A percentile compares a stretch with the other conserved stretches of the same genome.
Conservation (phyloP, 2,113 vertebrate species). For the Australoheros scitulus region DNA sequence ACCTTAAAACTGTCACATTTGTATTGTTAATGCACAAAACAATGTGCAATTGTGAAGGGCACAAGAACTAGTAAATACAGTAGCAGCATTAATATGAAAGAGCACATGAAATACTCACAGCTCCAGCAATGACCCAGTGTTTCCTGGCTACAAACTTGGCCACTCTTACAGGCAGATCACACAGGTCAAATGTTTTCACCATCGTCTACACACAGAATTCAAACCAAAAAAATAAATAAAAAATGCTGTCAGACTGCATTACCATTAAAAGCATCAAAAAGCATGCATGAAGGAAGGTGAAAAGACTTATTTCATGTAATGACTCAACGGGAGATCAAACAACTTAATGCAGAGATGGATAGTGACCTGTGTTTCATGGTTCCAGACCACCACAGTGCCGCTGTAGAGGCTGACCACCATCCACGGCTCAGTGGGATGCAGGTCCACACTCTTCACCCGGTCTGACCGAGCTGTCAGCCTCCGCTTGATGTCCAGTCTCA, state of each 20-base stretch:
- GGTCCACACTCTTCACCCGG: constrained; percentile 94
- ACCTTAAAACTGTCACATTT: not conserved
- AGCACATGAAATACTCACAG: constrained; percentile 82
- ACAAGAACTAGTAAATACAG: no score
- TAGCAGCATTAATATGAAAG: no score
- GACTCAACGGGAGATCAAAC: not conserved
- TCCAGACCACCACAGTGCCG: constrained; percentile 95
- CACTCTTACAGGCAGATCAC: constrained; percentile 92
- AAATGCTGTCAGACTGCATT: not conserved
- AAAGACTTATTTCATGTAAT: not conserved
- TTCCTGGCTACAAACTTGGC: constrained; percentile 94
- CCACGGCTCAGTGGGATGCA: constrained; percentile 95
- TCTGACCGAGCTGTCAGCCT: constrained; percentile 94
- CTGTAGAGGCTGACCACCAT: constrained; percentile 98
- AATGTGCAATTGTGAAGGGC: not conserved
- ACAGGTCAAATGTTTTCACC: constrained; percentile 97
- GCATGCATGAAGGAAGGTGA: not conserved
- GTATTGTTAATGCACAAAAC: not conserved
- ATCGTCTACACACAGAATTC: constrained; percentile 79
- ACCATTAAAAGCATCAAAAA: not conserved
- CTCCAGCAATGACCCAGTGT: constrained; percentile 94
- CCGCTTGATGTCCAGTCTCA: constrained; percentile 94
- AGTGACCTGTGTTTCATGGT: constrained; percentile 92
- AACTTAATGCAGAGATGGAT: not conserved
- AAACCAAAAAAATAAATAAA: not conserved